Percentiles rank a stretch among this genome's conserved stretches.
Evolutionary conservation across 1,140 invertebrate species (phyloP).

Genomic region (Pogonus chalceus): DNA sequence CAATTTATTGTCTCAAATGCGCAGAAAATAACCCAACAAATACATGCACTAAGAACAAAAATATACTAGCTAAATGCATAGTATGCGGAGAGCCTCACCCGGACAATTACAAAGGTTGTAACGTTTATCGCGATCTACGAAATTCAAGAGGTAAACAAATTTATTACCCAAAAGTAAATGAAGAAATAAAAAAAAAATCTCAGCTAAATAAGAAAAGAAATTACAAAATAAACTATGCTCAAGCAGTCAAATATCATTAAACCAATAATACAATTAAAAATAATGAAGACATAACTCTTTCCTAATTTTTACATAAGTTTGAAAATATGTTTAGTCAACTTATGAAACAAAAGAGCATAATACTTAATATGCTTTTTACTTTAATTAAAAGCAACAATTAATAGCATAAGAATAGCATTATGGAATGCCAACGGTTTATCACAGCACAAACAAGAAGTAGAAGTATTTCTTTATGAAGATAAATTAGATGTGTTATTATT

Average conservation of each 20-base stretch:
- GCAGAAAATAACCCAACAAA: slow-evolving; percentile 25
- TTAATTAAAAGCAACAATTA: slow-evolving; percentile 17
- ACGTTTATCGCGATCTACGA: slow-evolving; percentile 22
- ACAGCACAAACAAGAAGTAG: slow-evolving; percentile 18
- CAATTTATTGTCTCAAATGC: slow-evolving; percentile 32
- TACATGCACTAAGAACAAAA: slow-evolving; percentile 30
- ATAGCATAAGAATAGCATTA: slow-evolving; percentile 11
- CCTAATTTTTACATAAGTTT: slow-evolving; percentile 12
- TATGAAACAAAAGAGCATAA: slow-evolving; percentile 15
- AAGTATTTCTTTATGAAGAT: slow-evolving; percentile 17
- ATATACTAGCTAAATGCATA: slow-evolving; percentile 26
- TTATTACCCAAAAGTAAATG: slow-evolving; percentile 6
- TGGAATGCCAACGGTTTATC: slow-evolving; percentile 24
- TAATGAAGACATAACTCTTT: background rate
- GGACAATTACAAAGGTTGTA: slow-evolving; percentile 33
- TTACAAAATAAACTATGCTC: background rate
- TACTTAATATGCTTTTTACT: slow-evolving; percentile 15
- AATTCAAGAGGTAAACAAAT: slow-evolving; percentile 10
- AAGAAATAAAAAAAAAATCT: slow-evolving; percentile 3
- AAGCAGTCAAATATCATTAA: background rate
- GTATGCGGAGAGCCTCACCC: slow-evolving; percentile 30
- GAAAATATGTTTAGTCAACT: slow-evolving; percentile 12
- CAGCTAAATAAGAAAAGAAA: slow-evolving; percentile 7
- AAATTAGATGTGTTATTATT: slow-evolving; percentile 24
- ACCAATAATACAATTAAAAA: background rate